phyloP scores from a whole-genome alignment of 2,888 invertebrate species.

The Sphaerophoria rueppellii region DNA sequence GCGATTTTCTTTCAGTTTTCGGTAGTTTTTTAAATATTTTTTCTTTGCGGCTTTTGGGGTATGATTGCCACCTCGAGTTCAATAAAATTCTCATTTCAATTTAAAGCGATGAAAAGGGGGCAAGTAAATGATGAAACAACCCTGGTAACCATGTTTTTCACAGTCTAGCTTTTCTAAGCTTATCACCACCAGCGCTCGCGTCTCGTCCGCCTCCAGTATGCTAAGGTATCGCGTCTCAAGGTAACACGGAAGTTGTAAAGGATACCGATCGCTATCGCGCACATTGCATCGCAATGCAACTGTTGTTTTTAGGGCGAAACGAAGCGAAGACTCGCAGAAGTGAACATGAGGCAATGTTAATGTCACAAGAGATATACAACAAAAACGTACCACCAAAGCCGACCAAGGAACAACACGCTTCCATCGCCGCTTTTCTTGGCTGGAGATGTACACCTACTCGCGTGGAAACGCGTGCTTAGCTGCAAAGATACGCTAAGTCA shows the following conservation, averaged over 20 bases:
- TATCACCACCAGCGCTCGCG: slow-evolving; percentile 43
- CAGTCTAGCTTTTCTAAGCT: slow-evolving; percentile 27
- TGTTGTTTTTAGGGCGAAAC: slow-evolving; percentile 41
- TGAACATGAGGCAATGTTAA: slow-evolving; percentile 71
- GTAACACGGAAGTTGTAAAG: slow-evolving; percentile 74
- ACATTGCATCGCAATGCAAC: slow-evolving; percentile 54
- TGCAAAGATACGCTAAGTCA: slow-evolving; percentile 52
- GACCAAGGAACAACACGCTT: slow-evolving; percentile 30
- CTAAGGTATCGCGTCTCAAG: slow-evolving; percentile 41
- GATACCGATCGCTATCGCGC: slow-evolving; percentile 73
- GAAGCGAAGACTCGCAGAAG: slow-evolving; percentile 44
- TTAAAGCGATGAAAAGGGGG: too few relatives aligned
- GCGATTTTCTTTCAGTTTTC: slow-evolving; percentile 47
- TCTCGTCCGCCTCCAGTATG: slow-evolving; percentile 52
- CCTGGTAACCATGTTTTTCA: slow-evolving; percentile 20
- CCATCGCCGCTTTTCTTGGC: slow-evolving; percentile 43
- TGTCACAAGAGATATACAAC: slow-evolving; percentile 73
- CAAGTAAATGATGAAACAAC: too few relatives aligned
- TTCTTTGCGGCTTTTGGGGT: slow-evolving; percentile 31
- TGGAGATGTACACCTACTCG: slow-evolving; percentile 71
- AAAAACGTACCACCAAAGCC: slow-evolving; percentile 63
- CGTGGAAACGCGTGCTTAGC: slow-evolving; percentile 73
- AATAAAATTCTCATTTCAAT: background rate
- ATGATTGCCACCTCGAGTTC: slow-evolving; percentile 5
- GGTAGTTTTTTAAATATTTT: slow-evolving; percentile 37